phyloP scores from a whole-genome alignment of 1,140 invertebrate genomes.

The Archivesica marissinica region DNA sequence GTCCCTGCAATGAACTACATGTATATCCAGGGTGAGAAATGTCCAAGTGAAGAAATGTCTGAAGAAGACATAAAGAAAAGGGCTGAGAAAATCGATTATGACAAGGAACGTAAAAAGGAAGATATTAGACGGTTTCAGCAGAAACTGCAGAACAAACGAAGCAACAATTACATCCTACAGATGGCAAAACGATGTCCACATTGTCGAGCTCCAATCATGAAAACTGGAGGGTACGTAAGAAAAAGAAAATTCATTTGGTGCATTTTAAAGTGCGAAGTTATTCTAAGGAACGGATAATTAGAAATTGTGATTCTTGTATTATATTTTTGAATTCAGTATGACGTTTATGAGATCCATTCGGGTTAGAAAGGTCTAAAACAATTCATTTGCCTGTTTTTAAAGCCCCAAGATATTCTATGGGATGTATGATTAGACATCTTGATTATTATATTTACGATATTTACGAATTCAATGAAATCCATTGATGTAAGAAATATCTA shows the following conservation, averaged over 20 bases:
- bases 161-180: background rate
- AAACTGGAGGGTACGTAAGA: slow-evolving; percentile 67
- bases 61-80: slow-evolving; percentile 22
- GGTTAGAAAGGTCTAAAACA: background rate
- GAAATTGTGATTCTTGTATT: background rate
- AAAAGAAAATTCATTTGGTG: background rate
- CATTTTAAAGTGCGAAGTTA: background rate
- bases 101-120: slow-evolving; percentile 32
- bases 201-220: slow-evolving; percentile 67
- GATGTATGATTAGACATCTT: background rate
- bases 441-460: no score
- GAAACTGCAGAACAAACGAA: slow-evolving; percentile 28
- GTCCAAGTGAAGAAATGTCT: background rate
- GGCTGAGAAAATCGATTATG: slow-evolving; percentile 19
- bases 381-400: background rate
- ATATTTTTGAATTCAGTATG: background rate
- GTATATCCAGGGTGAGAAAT: background rate
- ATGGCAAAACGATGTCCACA: slow-evolving; percentile 64
- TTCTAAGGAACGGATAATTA: background rate
- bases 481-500: no score
- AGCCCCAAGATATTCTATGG: background rate
- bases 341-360: background rate
- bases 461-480: no score
- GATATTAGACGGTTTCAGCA: slow-evolving; percentile 11
- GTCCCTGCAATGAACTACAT: no score